Percentiles rank a stretch among this genome's conserved stretches.
phyloP scores from a whole-genome alignment of 2,888 invertebrate genomes.

The Tachina grossa region DNA sequence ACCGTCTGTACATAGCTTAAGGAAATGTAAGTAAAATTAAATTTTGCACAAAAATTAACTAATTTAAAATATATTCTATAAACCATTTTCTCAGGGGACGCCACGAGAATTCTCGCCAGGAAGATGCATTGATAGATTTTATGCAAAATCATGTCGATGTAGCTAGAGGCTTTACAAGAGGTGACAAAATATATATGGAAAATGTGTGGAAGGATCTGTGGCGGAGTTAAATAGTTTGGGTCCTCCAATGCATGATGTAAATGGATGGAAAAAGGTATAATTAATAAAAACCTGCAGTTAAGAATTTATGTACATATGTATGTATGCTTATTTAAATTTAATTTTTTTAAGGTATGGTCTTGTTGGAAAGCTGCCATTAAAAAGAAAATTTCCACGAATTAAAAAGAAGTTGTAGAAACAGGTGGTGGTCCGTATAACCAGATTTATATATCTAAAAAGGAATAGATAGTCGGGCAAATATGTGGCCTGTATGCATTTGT shows the following conservation, averaged over 20 bases:
- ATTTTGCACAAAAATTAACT: no score
- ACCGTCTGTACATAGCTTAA: no score
- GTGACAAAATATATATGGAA: no score
- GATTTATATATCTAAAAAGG: slow-evolving; percentile 37
- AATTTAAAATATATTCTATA: slow-evolving; percentile 18
- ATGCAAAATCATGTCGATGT: slow-evolving; percentile 25
- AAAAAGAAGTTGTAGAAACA: slow-evolving; percentile 37
- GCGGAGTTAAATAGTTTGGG: no score
- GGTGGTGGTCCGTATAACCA: slow-evolving; percentile 34
- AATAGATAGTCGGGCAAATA: slow-evolving; percentile 36
- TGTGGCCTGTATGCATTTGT: no score
- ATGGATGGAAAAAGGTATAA: slow-evolving; percentile 36
- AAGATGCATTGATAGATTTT: slow-evolving; percentile 34
- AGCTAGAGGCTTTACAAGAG: no score
- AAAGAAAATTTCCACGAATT: slow-evolving; percentile 35
- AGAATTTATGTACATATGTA: slow-evolving; percentile 22
- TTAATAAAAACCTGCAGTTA: no score
- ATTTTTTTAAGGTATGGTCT: slow-evolving; percentile 31
- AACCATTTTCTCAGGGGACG: slow-evolving; percentile 24
- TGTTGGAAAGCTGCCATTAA: slow-evolving; percentile 37
- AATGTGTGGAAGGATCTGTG: no score
- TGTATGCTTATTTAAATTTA: slow-evolving; percentile 22
- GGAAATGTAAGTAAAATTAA: no score
- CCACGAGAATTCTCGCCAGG: slow-evolving; percentile 31
- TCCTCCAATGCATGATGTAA: no score